Evolutionary conservation across 92 coral and sea anemone genomes (phyloP).

Genomic region (Epizoanthus scotinus): DNA sequence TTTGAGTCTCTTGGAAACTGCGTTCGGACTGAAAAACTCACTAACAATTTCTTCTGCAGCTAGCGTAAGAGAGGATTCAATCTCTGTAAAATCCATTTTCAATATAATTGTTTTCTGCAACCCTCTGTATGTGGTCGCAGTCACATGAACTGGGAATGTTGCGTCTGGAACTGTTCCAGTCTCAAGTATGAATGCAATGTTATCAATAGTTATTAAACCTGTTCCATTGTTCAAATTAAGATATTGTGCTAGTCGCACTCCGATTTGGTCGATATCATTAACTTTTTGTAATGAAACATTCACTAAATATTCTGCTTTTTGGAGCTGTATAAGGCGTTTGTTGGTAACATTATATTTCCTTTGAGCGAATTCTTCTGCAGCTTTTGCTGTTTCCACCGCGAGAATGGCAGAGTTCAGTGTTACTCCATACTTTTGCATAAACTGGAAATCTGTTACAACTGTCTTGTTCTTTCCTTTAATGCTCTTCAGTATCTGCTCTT

Average conservation of each 20-base stretch:
- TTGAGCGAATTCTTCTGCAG: constrained; percentile 43
- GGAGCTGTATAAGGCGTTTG: constrained; percentile 49
- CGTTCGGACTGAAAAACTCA: constrained; percentile 30
- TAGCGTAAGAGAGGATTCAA: constrained; percentile 45
- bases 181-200: constrained; percentile 43
- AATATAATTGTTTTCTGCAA: constrained; percentile 39
- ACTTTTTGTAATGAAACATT: constrained; percentile 25
- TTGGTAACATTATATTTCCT: constrained; percentile 45
- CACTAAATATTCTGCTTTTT: constrained; percentile 38
- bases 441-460: constrained; percentile 23
- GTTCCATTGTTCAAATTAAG: constrained; percentile 20
- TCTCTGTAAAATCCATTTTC: constrained; percentile 57
- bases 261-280: constrained; percentile 43
- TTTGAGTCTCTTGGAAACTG: neutral
- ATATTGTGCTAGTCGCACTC: constrained; percentile 52
- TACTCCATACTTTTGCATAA: constrained; percentile 31
- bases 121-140: constrained; percentile 37
- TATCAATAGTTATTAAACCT: constrained; percentile 42
- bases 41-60: constrained; percentile 57
- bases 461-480: constrained; percentile 4
- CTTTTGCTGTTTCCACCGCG: constrained; percentile 47
- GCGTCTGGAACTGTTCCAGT: constrained; percentile 40
- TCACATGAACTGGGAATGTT: constrained; percentile 50
- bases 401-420: constrained; percentile 35
- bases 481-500: neutral